Evolutionary conservation across 2,113 vertebrate species (phyloP), one percentile per base, ranked within the genome.

Genomic region (Lepus timidus): DNA sequence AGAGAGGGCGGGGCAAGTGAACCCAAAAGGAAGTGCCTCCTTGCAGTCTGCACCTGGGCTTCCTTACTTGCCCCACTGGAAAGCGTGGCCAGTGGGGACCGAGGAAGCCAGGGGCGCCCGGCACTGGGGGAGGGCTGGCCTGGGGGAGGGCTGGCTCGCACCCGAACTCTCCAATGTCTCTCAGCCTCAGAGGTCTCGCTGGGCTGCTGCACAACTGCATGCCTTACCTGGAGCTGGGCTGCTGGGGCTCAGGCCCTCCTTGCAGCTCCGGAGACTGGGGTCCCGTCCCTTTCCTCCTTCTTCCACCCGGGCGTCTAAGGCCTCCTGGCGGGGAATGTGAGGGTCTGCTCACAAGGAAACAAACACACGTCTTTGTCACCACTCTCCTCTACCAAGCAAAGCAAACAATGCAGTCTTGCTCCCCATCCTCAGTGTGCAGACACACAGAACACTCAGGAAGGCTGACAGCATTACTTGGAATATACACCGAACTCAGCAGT

Each of bases 341-440:
- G 97, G 86, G n/a, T 90, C 97, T 97, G 91, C 88, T 88, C 52
- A 89, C n/a, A 95, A 73, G 13, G 55, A 94, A 91, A 96, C 73
- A 95, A 91, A 92, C 0, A 91, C n/a, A 91, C 73, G 80, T 68
- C 68, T 86, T 29, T 52, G 64, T 88, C 44, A 95, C 33, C 23
- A 44, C 11, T 85, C 36, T 96, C 55, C 36, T 91, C 70, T 25
- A 67, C n/a, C 23, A 91, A 20, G n/a, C 39, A 86, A 55, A 68
- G 61, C 29, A 93, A 97, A 92, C 67, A 96, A 85, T 88, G 44
- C 1, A 82, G 73, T 61, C 68, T 76, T 92, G 31, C 78, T 88
- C n/a, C 58, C 93, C 65, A 44, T 1, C 49, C 86, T 84, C 13
- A 75, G 33, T 5, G 33, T 5, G 29, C n/a, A 11, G 31, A 39